Conservation (phyloP, 2,888 invertebrate species). For the Dryobota labecula region DNA sequence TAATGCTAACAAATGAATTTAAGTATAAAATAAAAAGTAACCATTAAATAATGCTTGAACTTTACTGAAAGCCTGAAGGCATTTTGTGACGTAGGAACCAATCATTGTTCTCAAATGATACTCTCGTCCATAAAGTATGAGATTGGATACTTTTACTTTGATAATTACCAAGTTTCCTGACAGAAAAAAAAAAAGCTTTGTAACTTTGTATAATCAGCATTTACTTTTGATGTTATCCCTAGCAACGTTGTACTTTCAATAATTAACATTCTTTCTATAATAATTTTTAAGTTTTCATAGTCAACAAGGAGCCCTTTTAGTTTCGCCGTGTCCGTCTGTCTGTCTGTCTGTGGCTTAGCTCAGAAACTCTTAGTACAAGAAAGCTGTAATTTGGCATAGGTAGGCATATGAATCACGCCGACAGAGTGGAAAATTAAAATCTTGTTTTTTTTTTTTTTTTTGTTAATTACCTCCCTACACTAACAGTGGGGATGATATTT, state of each 20-base stretch:
- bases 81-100: background rate
- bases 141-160: background rate
- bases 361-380: no score
- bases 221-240: background rate
- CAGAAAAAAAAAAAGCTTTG: background rate
- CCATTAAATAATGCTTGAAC: background rate
- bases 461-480: no score
- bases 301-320: no score
- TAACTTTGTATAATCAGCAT: background rate
- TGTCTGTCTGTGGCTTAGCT: no score
- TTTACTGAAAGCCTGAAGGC: background rate
- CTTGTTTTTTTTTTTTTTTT: no score
- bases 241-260: conserved; percentile 2
- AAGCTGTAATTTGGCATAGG: no score
- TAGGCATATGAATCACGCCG: no score
- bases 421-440: no score
- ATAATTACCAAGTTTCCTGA: background rate
- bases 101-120: conserved; percentile 6
- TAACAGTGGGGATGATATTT: no score
- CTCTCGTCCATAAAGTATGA: background rate
- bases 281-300: background rate
- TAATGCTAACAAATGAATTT: no score
- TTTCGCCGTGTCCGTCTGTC: no score
- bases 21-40: background rate
- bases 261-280: conserved; percentile 6